Evolutionary conservation across 2,113 vertebrate species (phyloP).

Genomic region (Psettodes erumei): DNA sequence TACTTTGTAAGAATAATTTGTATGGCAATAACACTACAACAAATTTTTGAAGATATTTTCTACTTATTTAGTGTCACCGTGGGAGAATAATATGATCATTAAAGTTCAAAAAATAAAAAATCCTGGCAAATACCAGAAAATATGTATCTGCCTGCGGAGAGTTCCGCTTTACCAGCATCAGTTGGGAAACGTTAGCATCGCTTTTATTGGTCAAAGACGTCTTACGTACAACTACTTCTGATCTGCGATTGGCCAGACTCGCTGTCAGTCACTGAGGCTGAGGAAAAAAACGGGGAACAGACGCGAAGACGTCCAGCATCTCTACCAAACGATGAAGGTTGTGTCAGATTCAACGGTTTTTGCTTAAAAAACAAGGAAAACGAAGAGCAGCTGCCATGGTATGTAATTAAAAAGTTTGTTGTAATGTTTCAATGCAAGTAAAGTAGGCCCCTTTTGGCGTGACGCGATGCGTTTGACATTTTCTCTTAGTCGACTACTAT

Average conservation of each 20-base stretch:
- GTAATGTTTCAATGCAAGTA: neutral
- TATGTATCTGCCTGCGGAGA: neutral
- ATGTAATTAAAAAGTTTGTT: conserved; percentile 2
- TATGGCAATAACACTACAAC: too few species aligned
- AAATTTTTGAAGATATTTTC: neutral
- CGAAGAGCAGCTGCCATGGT: conserved; percentile 57
- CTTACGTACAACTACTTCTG: conserved; percentile 26
- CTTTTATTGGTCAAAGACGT: conserved; percentile 37
- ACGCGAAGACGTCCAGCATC: conserved; percentile 65
- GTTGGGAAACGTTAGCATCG: neutral
- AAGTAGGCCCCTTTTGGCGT: neutral
- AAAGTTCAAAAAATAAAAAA: neutral
- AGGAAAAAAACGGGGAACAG: conserved; percentile 46
- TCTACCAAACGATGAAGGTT: conserved; percentile 69
- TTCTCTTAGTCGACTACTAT: conserved; percentile 35
- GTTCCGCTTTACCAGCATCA: conserved; percentile 35
- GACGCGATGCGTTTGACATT: conserved; percentile 42
- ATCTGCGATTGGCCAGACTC: conserved; percentile 72
- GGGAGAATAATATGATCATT: neutral
- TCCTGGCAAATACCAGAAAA: neutral
- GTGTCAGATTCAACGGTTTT: conserved; percentile 34
- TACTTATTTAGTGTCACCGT: neutral
- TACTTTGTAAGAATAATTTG: neutral
- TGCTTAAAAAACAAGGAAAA: conserved; percentile 42
- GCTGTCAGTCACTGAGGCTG: conserved; percentile 56